These are phyloP conservation scores for Hemitrygon akajei DNA, from an alignment of 2,797 vertebrate genomes.

Conservation along the genomic window DNA sequence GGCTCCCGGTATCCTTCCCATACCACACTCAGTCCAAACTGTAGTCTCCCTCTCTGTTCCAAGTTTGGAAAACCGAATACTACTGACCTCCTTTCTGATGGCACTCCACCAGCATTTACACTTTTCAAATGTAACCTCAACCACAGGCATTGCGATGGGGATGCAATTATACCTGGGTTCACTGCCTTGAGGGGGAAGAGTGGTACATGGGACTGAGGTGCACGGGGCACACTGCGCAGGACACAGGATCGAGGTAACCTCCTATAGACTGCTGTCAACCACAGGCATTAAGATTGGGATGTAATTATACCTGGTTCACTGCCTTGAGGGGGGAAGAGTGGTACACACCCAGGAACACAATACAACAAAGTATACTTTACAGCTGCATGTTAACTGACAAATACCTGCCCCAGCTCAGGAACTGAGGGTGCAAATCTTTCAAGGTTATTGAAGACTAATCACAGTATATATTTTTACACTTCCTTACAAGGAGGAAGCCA, in stretches of 20 bases:
- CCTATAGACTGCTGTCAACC: neutral
- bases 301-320: neutral
- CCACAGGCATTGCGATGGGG: neutral
- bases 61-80: neutral
- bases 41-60: neutral
- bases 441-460: neutral
- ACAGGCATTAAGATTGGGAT: neutral
- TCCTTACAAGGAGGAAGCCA: too few species aligned
- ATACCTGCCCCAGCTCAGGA: neutral
- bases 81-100: neutral
- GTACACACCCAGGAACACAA: neutral
- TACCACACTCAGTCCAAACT: neutral
- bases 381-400: neutral
- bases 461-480: neutral
- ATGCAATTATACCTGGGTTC: neutral
- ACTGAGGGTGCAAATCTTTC: neutral
- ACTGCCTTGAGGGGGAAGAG: neutral
- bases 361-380: neutral
- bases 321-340: neutral
- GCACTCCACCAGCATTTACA: neutral
- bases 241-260: too few species aligned
- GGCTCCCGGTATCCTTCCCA: too few species aligned
- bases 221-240: too few species aligned
- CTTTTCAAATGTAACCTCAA: neutral
- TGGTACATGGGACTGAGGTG: too few species aligned